Evolutionary conservation across 1,140 invertebrate species (phyloP).

Genomic region (Rhyacophila brunnea): DNA sequence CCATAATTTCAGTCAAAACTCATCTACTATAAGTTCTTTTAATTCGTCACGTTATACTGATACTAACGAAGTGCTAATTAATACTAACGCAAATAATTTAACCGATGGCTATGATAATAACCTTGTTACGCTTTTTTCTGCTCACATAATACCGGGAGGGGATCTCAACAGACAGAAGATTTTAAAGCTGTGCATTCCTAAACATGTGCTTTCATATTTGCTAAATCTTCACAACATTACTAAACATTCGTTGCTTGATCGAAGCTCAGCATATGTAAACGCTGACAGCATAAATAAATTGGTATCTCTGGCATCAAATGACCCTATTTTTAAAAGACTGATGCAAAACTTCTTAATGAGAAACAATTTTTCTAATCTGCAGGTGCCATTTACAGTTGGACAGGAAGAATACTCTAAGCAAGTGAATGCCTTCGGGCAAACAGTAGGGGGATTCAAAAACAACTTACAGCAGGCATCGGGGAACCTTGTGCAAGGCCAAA

Average conservation of each 20-base stretch:
- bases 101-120: constrained; percentile 2
- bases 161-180: constrained; percentile 24
- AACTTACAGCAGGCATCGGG: too few relatives aligned
- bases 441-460: too few relatives aligned
- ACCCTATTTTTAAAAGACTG: constrained; percentile 22
- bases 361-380: constrained; percentile 26
- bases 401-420: constrained; percentile 12
- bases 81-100: not conserved
- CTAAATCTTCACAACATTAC: constrained; percentile 26
- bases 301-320: constrained; percentile 12
- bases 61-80: not conserved
- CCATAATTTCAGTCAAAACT: not conserved
- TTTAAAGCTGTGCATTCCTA: constrained; percentile 30
- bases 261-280: too few relatives aligned
- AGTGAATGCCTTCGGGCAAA: too few relatives aligned
- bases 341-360: constrained; percentile 30
- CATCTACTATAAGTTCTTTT: constrained; percentile 8
- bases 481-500: not conserved
- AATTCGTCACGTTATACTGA: not conserved
- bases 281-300: not conserved
- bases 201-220: constrained; percentile 28
- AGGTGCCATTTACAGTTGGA: constrained; percentile 20
- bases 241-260: constrained; percentile 1
- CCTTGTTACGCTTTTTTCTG: constrained; percentile 29
- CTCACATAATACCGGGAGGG: constrained; percentile 30